Conservation (phyloP, 2,888 invertebrate species). For the Dermolepida albohirtum region DNA sequence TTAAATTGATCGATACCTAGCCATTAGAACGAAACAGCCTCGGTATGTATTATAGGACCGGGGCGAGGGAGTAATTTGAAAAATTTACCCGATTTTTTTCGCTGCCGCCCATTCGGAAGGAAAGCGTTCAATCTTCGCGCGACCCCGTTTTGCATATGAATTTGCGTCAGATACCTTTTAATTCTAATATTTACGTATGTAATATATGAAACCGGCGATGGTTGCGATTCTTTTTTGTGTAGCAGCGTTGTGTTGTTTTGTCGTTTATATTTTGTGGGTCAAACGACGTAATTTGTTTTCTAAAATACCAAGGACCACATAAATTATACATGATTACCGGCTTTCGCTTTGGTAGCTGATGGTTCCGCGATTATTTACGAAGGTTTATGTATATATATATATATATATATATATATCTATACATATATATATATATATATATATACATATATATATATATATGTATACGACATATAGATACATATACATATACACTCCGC, state of each 20-base stretch:
- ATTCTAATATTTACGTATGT: constrained; percentile 8
- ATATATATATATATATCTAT: no score
- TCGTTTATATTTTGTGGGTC: constrained; percentile 14
- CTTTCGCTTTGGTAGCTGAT: no score
- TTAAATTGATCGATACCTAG: constrained; percentile 27
- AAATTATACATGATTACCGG: constrained; percentile 21
- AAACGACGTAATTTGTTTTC: constrained; percentile 21
- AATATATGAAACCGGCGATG: no score
- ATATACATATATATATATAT: no score
- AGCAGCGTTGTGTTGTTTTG: background rate
- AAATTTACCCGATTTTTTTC: constrained; percentile 24
- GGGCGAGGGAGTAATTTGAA: constrained; percentile 15
- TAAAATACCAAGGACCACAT: constrained; percentile 24
- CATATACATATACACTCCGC: no score
- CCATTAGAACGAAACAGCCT: constrained; percentile 16
- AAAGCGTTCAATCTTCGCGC: constrained; percentile 26
- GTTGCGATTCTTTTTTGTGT: background rate
- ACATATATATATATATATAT: no score
- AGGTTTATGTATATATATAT: no score
- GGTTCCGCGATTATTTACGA: no score
- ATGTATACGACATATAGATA: no score
- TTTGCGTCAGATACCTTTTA: constrained; percentile 31
- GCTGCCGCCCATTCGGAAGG: background rate
- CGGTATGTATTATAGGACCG: constrained; percentile 2
- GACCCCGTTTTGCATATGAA: constrained; percentile 26